Evolutionary conservation across 2,113 vertebrate genomes (phyloP).

Genomic region (Dunckerocampus dactyliophorus): DNA sequence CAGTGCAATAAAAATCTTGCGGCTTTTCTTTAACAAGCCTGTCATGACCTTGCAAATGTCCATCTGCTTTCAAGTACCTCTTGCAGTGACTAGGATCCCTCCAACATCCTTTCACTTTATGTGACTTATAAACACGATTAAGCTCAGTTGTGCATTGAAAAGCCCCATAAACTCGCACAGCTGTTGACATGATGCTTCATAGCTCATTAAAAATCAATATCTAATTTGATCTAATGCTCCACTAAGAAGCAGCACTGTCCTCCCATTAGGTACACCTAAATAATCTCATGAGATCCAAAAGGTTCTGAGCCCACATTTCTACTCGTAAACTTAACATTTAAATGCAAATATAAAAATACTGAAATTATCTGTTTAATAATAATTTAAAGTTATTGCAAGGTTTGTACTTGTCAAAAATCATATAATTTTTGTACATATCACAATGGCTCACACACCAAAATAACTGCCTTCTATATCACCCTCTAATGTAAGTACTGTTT

Average conservation of each 20-base stretch:
- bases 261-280: neutral
- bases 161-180: constrained; percentile 24
- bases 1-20: constrained; percentile 3
- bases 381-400: too few species aligned
- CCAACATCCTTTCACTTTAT: constrained; percentile 35
- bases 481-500: too few species aligned
- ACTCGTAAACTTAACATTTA: neutral
- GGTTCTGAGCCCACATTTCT: too few species aligned
- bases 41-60: constrained; percentile 36
- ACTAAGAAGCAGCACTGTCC: neutral
- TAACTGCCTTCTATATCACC: too few species aligned
- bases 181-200: constrained; percentile 44
- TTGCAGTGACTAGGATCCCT: constrained; percentile 34
- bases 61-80: constrained; percentile 37
- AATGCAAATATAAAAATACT: neutral
- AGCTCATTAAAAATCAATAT: constrained; percentile 15
- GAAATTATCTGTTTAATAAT: too few species aligned
- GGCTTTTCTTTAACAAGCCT: constrained; percentile 7
- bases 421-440: too few species aligned
- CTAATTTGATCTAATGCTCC: neutral
- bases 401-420: too few species aligned
- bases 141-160: constrained; percentile 29
- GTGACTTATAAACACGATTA: constrained; percentile 39
- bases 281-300: neutral
- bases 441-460: too few species aligned